phyloP scores from a whole-genome alignment of 2,113 vertebrate genomes.

The Paramisgurnus dabryanus region DNA sequence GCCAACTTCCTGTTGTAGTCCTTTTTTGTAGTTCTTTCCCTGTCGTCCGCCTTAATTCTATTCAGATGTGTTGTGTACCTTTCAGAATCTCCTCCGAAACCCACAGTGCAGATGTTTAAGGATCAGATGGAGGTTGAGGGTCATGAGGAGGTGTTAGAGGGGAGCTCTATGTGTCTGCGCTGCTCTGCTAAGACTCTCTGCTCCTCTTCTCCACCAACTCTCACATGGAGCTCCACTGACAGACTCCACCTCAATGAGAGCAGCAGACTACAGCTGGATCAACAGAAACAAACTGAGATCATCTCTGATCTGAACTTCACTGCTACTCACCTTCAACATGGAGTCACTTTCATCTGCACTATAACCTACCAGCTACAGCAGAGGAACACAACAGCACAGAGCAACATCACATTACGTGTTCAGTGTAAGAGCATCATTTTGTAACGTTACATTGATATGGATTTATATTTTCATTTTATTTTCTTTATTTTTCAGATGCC shows the following conservation, averaged over 20 bases:
- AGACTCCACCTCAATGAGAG: not conserved
- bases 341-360: conserved; percentile 26
- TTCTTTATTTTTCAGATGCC: too few relatives aligned
- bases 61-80: not conserved
- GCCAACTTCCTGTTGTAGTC: too few relatives aligned
- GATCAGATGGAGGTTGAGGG: not conserved
- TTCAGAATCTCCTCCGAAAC: conserved; percentile 7
- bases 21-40: too few relatives aligned
- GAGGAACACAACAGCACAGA: not conserved
- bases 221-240: conserved; percentile 33
- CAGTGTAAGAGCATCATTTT: not conserved
- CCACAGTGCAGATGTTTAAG: conserved; percentile 1
- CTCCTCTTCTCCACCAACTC: conserved; percentile 21
- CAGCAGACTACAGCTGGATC: not conserved
- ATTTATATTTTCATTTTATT: too few relatives aligned
- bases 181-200: conserved; percentile 32
- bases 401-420: conserved; percentile 10
- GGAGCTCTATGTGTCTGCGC: not conserved
- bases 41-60: too few relatives aligned
- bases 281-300: not conserved
- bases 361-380: conserved; percentile 30
- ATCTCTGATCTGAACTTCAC: conserved; percentile 37
- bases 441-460: not conserved
- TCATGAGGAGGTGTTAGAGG: conserved; percentile 8
- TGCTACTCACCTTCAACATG: conserved; percentile 22